Evolutionary conservation across 2,797 vertebrate genomes (phyloP).

Genomic region (Takifugu ocellatus): DNA sequence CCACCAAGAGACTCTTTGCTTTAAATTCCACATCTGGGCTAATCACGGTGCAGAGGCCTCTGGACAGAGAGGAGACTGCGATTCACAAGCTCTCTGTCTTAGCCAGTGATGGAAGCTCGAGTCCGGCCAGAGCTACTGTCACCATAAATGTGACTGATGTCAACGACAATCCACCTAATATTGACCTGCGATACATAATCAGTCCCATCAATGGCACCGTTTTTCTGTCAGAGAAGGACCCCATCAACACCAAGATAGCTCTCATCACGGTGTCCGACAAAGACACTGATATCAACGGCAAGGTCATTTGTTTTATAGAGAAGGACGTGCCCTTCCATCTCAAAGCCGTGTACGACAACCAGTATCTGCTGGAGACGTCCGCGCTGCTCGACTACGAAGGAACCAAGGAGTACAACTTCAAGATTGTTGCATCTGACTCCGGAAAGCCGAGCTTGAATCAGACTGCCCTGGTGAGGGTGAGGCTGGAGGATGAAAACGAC

Average conservation of each 20-base stretch:
- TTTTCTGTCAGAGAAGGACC: constrained; percentile 98
- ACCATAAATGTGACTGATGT: constrained; percentile 98
- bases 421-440: constrained; percentile 97
- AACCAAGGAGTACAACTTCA: constrained; percentile 99
- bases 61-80: constrained; percentile 96
- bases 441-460: constrained; percentile 98
- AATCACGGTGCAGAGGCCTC: constrained; percentile 91
- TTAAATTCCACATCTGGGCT: constrained; percentile 94
- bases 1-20: constrained; percentile 95
- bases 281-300: constrained; percentile 98
- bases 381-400: constrained; percentile 97
- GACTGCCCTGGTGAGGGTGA: constrained; percentile 94
- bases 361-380: constrained; percentile 96
- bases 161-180: constrained; percentile 98
- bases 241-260: constrained; percentile 98
- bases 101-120: constrained; percentile 97
- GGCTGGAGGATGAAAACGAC: constrained; percentile 97
- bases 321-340: constrained; percentile 98
- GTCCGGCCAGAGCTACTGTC: constrained; percentile 90
- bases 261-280: constrained; percentile 99
- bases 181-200: constrained; percentile 99
- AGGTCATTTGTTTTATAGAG: constrained; percentile 99
- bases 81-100: constrained; percentile 96
- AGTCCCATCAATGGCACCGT: constrained; percentile 98
- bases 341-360: constrained; percentile 98